These are phyloP conservation scores for Corapipo altera DNA, from an alignment of 2,113 vertebrate genomes.

Conservation along the genomic window DNA sequence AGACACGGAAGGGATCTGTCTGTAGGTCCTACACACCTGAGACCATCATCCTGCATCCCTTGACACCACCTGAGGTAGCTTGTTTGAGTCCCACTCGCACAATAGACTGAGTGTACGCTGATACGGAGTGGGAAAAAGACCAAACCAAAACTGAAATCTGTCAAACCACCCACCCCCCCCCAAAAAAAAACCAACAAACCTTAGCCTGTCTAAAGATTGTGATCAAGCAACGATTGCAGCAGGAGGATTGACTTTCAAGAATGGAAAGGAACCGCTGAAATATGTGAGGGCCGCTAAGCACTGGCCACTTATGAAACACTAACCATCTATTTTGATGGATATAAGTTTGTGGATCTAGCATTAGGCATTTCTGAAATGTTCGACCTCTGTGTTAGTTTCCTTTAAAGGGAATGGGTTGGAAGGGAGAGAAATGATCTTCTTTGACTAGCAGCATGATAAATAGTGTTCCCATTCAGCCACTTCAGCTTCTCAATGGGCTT, in stretches of 20 bases:
- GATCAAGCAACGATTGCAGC: not conserved
- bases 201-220: not conserved
- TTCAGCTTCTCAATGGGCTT: not conserved
- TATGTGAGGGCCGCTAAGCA: not conserved
- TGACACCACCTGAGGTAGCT: constrained; percentile 68
- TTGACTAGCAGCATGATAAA: not conserved
- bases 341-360: not conserved
- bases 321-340: not conserved
- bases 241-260: not conserved
- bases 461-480: not conserved
- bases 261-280: not conserved
- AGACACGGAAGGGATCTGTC: constrained; percentile 20
- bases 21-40: constrained; percentile 72
- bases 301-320: not conserved
- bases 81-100: not conserved
- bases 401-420: not conserved
- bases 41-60: constrained; percentile 73
- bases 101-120: not conserved
- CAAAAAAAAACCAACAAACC: not conserved
- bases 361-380: not conserved
- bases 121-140: rapidly evolving
- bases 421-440: not conserved
- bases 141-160: rapidly evolving
- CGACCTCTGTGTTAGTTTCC: not conserved
- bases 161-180: not conserved